Evolutionary conservation across 2,797 vertebrate genomes (phyloP).

Genomic region (Tokudaia muenninki): DNA sequence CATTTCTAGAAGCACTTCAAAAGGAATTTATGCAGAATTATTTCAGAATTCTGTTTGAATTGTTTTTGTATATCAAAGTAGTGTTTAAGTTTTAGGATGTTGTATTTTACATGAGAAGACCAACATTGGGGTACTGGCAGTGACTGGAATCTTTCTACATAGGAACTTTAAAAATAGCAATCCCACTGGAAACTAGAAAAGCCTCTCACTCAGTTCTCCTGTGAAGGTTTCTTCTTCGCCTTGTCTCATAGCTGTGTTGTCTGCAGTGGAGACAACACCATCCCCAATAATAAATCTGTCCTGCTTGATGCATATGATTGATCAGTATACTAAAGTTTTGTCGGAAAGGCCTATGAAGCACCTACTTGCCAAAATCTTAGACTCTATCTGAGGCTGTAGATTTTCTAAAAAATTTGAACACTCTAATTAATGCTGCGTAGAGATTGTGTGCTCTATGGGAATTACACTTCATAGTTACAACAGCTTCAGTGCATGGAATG

Average conservation of each 20-base stretch:
- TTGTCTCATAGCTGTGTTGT: slow-evolving; percentile 29
- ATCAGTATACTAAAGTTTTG: not conserved
- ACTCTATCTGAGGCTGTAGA: not conserved
- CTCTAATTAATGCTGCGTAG: not conserved
- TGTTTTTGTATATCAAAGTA: not conserved
- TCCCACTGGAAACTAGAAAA: not conserved
- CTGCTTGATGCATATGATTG: not conserved
- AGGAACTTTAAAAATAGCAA: not conserved
- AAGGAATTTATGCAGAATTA: slow-evolving; percentile 3
- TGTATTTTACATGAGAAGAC: not conserved
- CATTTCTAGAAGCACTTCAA: not conserved
- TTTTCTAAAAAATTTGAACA: not conserved
- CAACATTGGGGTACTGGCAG: not conserved
- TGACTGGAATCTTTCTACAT: not conserved
- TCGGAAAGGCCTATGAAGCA: not conserved
- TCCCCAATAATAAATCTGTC: not conserved
- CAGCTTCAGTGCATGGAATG: not conserved
- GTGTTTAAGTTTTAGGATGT: not conserved
- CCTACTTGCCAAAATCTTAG: not conserved
- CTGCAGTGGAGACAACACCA: not conserved
- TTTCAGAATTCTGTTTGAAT: not conserved
- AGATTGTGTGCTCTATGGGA: not conserved
- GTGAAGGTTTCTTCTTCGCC: not conserved
- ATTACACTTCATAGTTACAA: not conserved
- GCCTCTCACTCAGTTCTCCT: not conserved